A percentile compares a stretch with the other conserved stretches of the same genome.
These are phyloP conservation scores for Sthenelais limicola DNA, from an alignment of 2,888 invertebrate species.

Conservation along the genomic window DNA sequence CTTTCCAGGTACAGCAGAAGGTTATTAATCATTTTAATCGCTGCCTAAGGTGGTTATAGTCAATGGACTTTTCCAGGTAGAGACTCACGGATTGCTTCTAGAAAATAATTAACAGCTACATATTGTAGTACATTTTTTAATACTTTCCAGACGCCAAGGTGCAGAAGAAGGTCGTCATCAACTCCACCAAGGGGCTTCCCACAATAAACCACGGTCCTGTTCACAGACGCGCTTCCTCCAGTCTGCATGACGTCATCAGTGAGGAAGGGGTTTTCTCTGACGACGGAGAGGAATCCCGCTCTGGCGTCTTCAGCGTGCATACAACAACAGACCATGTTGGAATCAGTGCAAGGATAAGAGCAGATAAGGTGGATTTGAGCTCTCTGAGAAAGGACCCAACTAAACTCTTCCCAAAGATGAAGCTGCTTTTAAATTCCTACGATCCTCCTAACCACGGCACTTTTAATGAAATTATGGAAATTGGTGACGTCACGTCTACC, in stretches of 20 bases:
- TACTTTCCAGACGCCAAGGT: no score
- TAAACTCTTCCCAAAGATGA: constrained; percentile 18
- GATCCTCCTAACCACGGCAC: constrained; percentile 7
- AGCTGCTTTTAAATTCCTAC: background rate
- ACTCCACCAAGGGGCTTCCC: no score
- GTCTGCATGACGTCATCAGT: background rate
- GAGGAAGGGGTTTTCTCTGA: background rate
- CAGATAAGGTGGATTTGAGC: background rate
- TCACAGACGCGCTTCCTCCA: background rate
- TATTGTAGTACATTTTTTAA: no score
- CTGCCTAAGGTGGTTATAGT: no score
- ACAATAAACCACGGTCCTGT: no score
- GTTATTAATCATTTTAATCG: no score
- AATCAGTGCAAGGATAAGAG: background rate
- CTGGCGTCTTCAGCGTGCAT: constrained; percentile 1
- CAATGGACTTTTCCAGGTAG: no score
- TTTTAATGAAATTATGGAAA: constrained; percentile 10
- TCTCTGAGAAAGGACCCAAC: constrained; percentile 2
- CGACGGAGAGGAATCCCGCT: background rate
- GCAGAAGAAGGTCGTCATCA: no score
- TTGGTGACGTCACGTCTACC: background rate
- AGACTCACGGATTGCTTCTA: no score
- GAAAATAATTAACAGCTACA: no score
- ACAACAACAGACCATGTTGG: constrained; percentile 26
- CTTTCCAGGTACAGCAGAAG: no score